Evolutionary conservation across 2,797 vertebrate species (phyloP).

Genomic region (Micrastur ruficollis): DNA sequence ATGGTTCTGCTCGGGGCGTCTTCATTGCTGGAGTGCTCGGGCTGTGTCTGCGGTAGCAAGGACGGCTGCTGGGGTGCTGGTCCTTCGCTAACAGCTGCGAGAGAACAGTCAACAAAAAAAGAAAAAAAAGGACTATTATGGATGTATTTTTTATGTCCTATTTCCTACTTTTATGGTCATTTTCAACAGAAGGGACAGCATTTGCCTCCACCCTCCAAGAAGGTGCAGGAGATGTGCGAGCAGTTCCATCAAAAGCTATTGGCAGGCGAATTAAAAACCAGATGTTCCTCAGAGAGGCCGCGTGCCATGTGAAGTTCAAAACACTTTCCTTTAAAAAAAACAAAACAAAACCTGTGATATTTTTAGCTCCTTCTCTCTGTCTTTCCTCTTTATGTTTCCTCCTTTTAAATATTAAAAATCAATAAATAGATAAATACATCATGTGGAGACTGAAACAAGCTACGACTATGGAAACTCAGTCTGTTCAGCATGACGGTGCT

Average conservation of each 20-base stretch:
- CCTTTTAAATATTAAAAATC: neutral
- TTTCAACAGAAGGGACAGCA: neutral
- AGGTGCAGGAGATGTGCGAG: neutral
- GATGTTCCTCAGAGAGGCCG: neutral
- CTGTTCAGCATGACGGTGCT: neutral
- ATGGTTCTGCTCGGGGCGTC: slow-evolving; percentile 83
- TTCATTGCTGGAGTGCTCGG: slow-evolving; percentile 79
- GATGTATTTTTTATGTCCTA: neutral
- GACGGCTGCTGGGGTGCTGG: slow-evolving; percentile 76
- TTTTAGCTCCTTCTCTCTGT: neutral
- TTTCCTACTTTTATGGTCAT: neutral
- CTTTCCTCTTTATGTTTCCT: neutral
- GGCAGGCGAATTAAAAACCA: neutral
- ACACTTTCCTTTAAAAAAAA: neutral
- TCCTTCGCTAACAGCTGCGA: slow-evolving; percentile 74
- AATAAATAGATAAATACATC: neutral
- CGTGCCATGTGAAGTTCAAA: neutral
- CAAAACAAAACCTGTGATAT: rapidly evolving
- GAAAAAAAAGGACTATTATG: neutral
- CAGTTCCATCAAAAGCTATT: neutral
- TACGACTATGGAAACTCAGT: neutral
- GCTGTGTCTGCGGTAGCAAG: slow-evolving; percentile 72
- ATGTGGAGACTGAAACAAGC: neutral
- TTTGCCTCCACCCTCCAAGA: neutral
- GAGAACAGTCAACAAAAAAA: neutral